Percentiles rank a stretch among this genome's conserved stretches.
phyloP scores from a whole-genome alignment of 2,888 invertebrate genomes.

The Adelognathus sp. region DNA sequence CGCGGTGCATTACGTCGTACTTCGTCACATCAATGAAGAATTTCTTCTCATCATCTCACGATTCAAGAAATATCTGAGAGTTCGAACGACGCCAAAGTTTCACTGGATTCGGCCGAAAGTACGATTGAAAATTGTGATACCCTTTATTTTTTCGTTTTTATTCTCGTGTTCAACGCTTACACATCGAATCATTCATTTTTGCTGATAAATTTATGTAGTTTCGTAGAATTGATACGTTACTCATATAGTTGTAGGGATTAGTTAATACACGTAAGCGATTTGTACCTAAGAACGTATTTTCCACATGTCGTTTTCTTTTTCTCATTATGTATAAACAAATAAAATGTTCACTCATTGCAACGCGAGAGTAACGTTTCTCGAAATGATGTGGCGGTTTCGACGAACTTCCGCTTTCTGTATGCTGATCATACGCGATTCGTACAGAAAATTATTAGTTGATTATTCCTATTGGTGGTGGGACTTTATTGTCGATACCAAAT shows the following conservation, averaged over 20 bases:
- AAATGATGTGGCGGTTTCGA: too few species aligned
- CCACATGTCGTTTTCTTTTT: neutral
- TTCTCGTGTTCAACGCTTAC: neutral
- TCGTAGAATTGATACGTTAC: neutral
- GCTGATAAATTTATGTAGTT: neutral
- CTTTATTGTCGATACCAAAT: too few species aligned
- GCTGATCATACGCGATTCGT: too few species aligned
- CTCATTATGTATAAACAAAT: neutral
- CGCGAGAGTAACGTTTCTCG: neutral
- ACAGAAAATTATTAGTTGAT: too few species aligned
- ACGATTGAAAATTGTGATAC: constrained; percentile 49
- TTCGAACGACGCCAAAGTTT: neutral
- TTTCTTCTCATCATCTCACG: neutral
- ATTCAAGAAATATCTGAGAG: neutral
- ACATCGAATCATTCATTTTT: neutral
- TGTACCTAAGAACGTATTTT: constrained; percentile 23
- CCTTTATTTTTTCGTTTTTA: constrained; percentile 31
- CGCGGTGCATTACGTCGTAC: neutral
- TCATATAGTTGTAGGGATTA: too few species aligned
- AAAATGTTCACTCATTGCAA: neutral
- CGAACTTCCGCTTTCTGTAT: too few species aligned
- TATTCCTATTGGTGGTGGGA: too few species aligned
- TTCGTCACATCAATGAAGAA: neutral
- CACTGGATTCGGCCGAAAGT: constrained; percentile 23
- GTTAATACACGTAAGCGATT: constrained; percentile 33